Evolutionary conservation across 2,888 invertebrate genomes (phyloP), one percentile per base, ranked within the genome.

Genomic region (Sarcophaga variegata): DNA sequence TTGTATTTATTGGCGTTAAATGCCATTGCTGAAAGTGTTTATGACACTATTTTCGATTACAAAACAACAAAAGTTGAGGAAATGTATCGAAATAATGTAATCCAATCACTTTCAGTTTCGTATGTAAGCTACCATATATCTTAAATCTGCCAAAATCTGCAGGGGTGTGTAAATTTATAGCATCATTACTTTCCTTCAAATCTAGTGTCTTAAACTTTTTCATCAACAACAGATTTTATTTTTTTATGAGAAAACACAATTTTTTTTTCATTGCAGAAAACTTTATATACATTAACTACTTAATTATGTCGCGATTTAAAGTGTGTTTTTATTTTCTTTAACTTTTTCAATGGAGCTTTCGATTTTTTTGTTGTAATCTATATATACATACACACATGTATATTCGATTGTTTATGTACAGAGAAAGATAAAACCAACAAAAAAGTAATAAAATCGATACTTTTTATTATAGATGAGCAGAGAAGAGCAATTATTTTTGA

Each of bases 401-500:
- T 54, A 54, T 54, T 54, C 4, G 12, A 54, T 54, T 45, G 66
- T 45, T 37, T 67, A 2, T 45, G 45, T n/a, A n/a, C 17, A 37
- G n/a, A 64, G 27, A 37, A 66, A 12, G 27, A 66, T 37, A 66
- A 63, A 63, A 74, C 63, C 25, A 49, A 75, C 14, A 63, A 75
- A 47, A 66, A 25, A 59, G 14, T 14, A 72, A 81, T 74, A 66
- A 66, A 59, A 81, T 66, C 60, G 74, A 81, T 67, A 74, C 59
- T 47, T 74, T 67, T 81, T 60, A 47, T 66, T 74, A 81, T 74
- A 47, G 80, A 74, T 81, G 72, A 67, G 80, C 47, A 25, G 66
- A 74, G 72, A 66, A 74, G 72, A 81, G 80, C 80, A 81, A 81
- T 81, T 81, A 81, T 81, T 74, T 74, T 72, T n/a, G 66, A 60